phyloP scores from a whole-genome alignment of 2,113 vertebrate genomes.

The Chelonoidis abingdonii region DNA sequence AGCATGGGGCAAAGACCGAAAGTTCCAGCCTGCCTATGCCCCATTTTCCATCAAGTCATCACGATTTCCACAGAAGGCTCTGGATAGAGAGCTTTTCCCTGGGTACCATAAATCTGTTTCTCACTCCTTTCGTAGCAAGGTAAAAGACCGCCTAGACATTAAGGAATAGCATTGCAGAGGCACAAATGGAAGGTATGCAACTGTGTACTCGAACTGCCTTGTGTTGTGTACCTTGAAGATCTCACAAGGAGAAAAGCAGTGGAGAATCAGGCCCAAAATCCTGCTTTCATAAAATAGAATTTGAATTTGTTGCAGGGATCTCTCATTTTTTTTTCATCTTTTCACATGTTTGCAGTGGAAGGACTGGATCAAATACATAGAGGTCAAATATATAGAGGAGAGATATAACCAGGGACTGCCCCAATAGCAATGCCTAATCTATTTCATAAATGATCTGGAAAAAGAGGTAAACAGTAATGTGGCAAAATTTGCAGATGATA shows the following conservation, averaged over 20 bases:
- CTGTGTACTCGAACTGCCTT: neutral
- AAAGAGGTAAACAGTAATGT: too few species aligned
- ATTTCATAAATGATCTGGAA: too few species aligned
- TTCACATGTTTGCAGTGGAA: neutral
- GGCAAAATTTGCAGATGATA: too few species aligned
- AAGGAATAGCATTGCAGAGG: neutral
- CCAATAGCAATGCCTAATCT: neutral
- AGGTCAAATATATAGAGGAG: neutral
- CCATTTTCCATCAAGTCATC: constrained; percentile 77
- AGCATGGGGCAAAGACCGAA: constrained; percentile 38
- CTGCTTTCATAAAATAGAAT: neutral
- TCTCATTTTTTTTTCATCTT: neutral
- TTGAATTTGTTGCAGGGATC: neutral
- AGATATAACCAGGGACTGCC: neutral
- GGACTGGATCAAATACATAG: neutral
- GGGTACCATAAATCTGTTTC: constrained; percentile 76
- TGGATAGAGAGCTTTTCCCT: constrained; percentile 62
- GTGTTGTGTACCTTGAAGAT: neutral
- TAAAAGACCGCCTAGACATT: neutral
- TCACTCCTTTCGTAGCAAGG: neutral
- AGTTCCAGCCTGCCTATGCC: constrained; percentile 53
- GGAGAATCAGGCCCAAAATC: neutral
- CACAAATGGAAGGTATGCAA: neutral
- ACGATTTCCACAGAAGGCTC: constrained; percentile 58
- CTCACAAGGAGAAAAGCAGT: neutral